These are phyloP conservation scores for Lucilia cuprina DNA, from an alignment of 1,140 invertebrate genomes.

Conservation along the genomic window DNA sequence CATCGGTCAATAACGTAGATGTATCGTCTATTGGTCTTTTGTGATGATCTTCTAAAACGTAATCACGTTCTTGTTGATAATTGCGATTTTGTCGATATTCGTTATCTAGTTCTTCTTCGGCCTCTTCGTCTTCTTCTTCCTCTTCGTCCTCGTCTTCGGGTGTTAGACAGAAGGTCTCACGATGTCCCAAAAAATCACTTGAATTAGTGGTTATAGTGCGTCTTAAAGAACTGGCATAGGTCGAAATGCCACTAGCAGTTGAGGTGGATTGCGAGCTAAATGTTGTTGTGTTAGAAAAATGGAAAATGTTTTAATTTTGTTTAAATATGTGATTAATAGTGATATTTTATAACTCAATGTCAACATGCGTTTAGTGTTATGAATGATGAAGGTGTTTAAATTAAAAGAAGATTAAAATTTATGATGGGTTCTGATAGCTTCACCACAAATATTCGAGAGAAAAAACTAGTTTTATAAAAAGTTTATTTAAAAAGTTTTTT, in stretches of 20 bases:
- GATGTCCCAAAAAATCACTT: conserved; percentile 61
- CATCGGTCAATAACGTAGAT: background rate
- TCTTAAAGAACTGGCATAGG: conserved; percentile 60
- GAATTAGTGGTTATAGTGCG: conserved; percentile 61
- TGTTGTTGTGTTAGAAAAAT: background rate
- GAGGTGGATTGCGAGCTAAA: conserved; percentile 64
- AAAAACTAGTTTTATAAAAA: no score
- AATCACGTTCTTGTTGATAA: background rate
- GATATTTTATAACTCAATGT: background rate
- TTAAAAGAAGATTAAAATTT: background rate
- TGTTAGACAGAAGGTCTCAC: conserved; percentile 60
- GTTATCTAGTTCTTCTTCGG: conserved; percentile 16
- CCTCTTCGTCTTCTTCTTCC: conserved; percentile 41
- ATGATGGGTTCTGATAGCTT: no score
- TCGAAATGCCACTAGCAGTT: conserved; percentile 60
- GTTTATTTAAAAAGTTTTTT: no score
- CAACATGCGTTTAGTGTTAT: background rate
- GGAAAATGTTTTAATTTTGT: no score
- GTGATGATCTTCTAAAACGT: background rate
- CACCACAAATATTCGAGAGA: no score
- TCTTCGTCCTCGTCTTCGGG: conserved; percentile 55
- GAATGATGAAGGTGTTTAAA: background rate
- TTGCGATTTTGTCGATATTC: background rate
- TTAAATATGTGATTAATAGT: no score
- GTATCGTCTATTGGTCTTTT: background rate